A percentile compares a stretch with the other conserved stretches of the same genome.
These are phyloP conservation scores for Drosophila tani DNA, from an alignment of 1,140 invertebrate species.

Conservation along the genomic window DNA sequence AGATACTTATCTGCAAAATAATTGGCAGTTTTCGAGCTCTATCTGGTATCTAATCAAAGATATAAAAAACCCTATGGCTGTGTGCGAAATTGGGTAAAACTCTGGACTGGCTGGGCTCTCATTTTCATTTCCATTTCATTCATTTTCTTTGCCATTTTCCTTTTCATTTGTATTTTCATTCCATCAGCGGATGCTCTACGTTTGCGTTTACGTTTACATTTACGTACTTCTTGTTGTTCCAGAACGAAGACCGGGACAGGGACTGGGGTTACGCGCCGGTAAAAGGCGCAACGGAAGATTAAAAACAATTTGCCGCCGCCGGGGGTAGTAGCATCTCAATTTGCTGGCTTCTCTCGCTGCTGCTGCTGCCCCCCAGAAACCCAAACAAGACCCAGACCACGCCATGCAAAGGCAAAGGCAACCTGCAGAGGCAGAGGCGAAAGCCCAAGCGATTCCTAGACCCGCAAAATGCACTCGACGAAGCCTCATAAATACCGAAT, in stretches of 20 bases:
- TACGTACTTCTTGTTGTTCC: too few species aligned
- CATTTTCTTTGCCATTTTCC: constrained; percentile 5
- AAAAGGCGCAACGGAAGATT: constrained; percentile 75
- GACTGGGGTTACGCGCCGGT: constrained; percentile 47
- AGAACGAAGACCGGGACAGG: too few species aligned
- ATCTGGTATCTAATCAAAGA: not conserved
- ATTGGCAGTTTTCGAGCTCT: not conserved
- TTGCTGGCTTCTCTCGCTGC: constrained; percentile 67
- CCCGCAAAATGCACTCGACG: constrained; percentile 76
- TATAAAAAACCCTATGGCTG: too few species aligned
- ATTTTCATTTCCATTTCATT: constrained; percentile 15
- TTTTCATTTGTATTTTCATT: constrained; percentile 21
- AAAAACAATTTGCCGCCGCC: constrained; percentile 72
- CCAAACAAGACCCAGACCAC: not conserved
- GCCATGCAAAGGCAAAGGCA: not conserved
- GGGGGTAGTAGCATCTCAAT: constrained; percentile 70
- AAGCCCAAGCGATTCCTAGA: constrained; percentile 47
- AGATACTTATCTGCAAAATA: constrained; percentile 8
- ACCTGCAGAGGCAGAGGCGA: constrained; percentile 10
- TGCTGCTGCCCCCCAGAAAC: constrained; percentile 3
- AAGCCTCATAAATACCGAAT: constrained; percentile 85
- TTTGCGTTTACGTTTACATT: too few species aligned
- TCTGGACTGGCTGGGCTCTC: not conserved
- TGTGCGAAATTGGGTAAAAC: constrained; percentile 11
- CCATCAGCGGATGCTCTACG: constrained; percentile 6